These are phyloP conservation scores for Tarsius wallacei DNA, from an alignment of 2,797 vertebrate genomes.

Conservation along the genomic window DNA sequence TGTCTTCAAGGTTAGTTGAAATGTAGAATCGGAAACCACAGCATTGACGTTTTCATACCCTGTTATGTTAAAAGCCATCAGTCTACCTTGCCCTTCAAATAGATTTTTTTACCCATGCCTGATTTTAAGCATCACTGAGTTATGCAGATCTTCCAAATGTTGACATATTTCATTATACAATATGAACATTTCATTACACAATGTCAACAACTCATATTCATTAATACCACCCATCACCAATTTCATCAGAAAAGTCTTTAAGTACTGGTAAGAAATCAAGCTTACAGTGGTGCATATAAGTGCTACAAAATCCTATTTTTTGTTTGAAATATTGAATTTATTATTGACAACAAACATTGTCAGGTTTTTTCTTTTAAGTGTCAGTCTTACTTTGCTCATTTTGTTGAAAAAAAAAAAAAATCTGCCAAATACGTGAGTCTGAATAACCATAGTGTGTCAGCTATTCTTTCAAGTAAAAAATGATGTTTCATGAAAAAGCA, in stretches of 20 bases:
- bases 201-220: conserved; percentile 6
- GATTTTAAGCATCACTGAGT: conserved; percentile 34
- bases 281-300: background rate
- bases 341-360: conserved; percentile 14
- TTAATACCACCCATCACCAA: background rate
- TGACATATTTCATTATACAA: conserved; percentile 48
- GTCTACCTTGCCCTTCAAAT: conserved; percentile 8
- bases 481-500: background rate
- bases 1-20: conserved; percentile 41
- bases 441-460: background rate
- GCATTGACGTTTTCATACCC: background rate
- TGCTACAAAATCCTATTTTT: conserved; percentile 40
- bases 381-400: background rate
- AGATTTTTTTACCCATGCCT: conserved; percentile 4
- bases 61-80: background rate
- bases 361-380: background rate
- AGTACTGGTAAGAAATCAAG: background rate
- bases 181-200: background rate
- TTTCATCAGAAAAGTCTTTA: background rate
- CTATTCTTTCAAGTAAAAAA: conserved; percentile 49
- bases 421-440: background rate
- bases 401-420: background rate
- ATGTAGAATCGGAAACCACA: background rate
- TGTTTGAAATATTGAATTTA: conserved; percentile 36
- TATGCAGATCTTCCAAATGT: conserved; percentile 51